Evolutionary conservation across 2,113 vertebrate genomes (phyloP).

Genomic region (Falco punctatus): DNA sequence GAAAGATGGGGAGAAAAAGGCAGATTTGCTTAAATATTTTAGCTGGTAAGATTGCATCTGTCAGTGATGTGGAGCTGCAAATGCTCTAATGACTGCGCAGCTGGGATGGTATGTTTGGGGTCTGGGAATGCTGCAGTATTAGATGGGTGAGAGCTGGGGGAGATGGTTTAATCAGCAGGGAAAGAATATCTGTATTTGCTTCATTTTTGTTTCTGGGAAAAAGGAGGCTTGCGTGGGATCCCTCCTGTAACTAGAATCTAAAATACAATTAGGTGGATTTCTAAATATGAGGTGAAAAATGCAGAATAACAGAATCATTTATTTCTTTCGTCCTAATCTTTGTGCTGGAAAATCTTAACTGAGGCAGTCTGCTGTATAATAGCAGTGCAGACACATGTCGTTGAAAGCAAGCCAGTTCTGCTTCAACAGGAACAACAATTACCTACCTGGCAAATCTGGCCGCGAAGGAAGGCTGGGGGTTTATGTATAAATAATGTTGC

Average conservation of each 20-base stretch:
- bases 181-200: neutral
- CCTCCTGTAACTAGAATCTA: neutral
- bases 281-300: neutral
- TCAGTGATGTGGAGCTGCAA: slow-evolving; percentile 28
- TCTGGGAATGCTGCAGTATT: slow-evolving; percentile 40
- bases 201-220: slow-evolving; percentile 26
- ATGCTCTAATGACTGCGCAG: neutral
- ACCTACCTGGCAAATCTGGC: slow-evolving; percentile 25
- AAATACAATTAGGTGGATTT: neutral
- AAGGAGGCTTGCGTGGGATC: neutral
- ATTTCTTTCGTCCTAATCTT: neutral
- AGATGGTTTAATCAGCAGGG: slow-evolving; percentile 10
- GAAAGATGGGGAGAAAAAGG: neutral
- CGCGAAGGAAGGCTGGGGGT: neutral
- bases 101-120: neutral
- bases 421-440: neutral
- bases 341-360: neutral
- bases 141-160: neutral
- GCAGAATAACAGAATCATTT: neutral
- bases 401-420: slow-evolving; percentile 10
- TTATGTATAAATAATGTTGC: neutral
- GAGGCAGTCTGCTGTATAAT: neutral
- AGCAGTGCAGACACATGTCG: neutral
- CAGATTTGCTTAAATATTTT: slow-evolving; percentile 31
- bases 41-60: slow-evolving; percentile 54